These are phyloP conservation scores for Squalus acanthias DNA, from an alignment of 2,797 vertebrate genomes.

Conservation along the genomic window DNA sequence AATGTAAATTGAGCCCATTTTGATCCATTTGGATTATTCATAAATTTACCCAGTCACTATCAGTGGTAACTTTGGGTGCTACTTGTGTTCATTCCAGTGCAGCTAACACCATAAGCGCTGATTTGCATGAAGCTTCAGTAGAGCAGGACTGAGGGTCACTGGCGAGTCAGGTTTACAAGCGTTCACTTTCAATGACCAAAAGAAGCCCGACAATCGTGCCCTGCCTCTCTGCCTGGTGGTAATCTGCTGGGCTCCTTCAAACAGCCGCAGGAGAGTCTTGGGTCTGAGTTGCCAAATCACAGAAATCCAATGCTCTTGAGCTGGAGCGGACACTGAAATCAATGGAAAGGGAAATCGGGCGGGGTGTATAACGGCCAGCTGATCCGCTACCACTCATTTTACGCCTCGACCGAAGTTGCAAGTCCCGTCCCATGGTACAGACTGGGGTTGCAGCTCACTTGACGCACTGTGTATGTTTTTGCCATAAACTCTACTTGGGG, in stretches of 20 bases:
- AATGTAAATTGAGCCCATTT: not conserved
- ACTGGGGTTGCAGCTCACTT: not conserved
- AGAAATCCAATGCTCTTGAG: not conserved
- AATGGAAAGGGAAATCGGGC: not conserved
- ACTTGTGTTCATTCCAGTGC: not conserved
- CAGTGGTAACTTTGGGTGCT: not conserved
- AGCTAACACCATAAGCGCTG: not conserved
- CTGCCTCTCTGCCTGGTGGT: not conserved
- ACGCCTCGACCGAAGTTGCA: not conserved
- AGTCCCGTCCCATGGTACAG: not conserved
- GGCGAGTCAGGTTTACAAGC: not conserved
- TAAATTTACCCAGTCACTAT: not conserved
- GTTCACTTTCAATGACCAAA: too few relatives aligned
- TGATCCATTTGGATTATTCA: not conserved
- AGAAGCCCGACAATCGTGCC: not conserved
- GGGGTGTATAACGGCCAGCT: not conserved
- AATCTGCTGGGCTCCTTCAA: not conserved
- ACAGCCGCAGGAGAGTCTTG: not conserved
- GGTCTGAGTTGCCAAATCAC: not conserved
- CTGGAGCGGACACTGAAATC: not conserved
- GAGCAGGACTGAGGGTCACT: not conserved
- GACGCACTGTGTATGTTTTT: not conserved
- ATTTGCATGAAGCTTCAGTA: not conserved
- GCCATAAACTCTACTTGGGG: not conserved
- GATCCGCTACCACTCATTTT: not conserved